Evolutionary conservation across 2,888 invertebrate genomes (phyloP).

Genomic region (Formica aserva): DNA sequence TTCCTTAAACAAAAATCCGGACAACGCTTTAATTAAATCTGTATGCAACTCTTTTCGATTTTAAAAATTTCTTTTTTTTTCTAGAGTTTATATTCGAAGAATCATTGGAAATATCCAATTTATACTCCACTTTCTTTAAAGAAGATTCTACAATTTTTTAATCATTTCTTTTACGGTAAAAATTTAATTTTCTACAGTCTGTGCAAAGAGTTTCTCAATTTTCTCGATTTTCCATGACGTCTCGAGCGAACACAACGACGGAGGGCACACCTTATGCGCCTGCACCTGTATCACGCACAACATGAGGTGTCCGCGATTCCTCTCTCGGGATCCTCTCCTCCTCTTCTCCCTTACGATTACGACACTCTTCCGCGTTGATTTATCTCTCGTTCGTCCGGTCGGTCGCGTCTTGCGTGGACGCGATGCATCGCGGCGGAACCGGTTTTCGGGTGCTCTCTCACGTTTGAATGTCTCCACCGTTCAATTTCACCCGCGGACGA

Average conservation of each 20-base stretch:
- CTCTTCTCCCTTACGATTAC: slow-evolving; percentile 66
- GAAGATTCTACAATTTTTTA: no score
- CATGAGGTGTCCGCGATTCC: slow-evolving; percentile 69
- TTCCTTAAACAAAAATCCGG: slow-evolving; percentile 55
- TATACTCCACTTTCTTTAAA: not conserved
- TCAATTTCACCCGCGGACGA: slow-evolving; percentile 75
- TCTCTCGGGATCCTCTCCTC: slow-evolving; percentile 57
- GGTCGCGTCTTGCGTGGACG: slow-evolving; percentile 36
- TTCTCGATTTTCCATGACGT: not conserved
- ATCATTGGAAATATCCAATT: slow-evolving; percentile 18
- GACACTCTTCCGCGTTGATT: slow-evolving; percentile 77
- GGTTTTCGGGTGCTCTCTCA: slow-evolving; percentile 72
- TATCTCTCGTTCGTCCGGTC: slow-evolving; percentile 66
- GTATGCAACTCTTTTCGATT: not conserved
- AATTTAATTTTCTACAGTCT: slow-evolving; percentile 10
- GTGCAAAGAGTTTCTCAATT: no score
- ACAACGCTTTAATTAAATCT: slow-evolving; percentile 58
- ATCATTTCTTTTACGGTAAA: no score
- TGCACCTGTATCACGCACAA: slow-evolving; percentile 72
- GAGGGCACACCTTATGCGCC: slow-evolving; percentile 28
- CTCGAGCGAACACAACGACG: slow-evolving; percentile 20
- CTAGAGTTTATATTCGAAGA: slow-evolving; percentile 5
- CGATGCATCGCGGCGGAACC: slow-evolving; percentile 61
- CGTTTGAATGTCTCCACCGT: slow-evolving; percentile 73
- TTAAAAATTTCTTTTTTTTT: not conserved